Evolutionary conservation across 2,113 vertebrate genomes (phyloP).

Genomic region (Thunnus thynnus): DNA sequence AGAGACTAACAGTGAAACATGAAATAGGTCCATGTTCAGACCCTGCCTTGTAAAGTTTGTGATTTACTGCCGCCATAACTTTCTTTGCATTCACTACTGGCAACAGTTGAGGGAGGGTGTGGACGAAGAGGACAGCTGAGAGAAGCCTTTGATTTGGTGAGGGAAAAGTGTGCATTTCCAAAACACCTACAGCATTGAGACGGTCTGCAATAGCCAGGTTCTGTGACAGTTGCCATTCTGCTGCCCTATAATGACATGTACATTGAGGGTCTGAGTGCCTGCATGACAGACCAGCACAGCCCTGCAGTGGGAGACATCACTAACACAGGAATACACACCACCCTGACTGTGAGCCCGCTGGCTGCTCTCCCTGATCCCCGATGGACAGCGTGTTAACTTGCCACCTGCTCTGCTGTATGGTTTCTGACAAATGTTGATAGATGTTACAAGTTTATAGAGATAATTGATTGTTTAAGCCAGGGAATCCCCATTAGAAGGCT

Average conservation of each 20-base stretch:
- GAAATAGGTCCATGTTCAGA: conserved; percentile 66
- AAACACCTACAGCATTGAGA: conserved; percentile 61
- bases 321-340: conserved; percentile 52
- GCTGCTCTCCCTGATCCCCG: conserved; percentile 55
- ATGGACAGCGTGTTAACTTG: conserved; percentile 59
- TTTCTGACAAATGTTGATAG: conserved; percentile 82
- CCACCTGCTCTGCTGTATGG: conserved; percentile 75
- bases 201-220: conserved; percentile 72
- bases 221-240: conserved; percentile 80
- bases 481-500: conserved; percentile 54
- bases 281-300: conserved; percentile 77
- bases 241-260: conserved; percentile 78
- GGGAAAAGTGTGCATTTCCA: conserved; percentile 58
- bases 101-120: conserved; percentile 21
- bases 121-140: conserved; percentile 27
- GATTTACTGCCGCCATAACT: conserved; percentile 59
- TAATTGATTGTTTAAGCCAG: conserved; percentile 80
- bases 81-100: conserved; percentile 39
- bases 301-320: conserved; percentile 72
- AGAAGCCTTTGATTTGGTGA: conserved; percentile 50
- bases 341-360: conserved; percentile 62
- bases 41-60: conserved; percentile 68
- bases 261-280: conserved; percentile 71
- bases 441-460: conserved; percentile 76
- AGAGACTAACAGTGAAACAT: conserved; percentile 62